These are phyloP conservation scores for Apantesis nais DNA, from an alignment of 2,888 invertebrate genomes.

Conservation along the genomic window DNA sequence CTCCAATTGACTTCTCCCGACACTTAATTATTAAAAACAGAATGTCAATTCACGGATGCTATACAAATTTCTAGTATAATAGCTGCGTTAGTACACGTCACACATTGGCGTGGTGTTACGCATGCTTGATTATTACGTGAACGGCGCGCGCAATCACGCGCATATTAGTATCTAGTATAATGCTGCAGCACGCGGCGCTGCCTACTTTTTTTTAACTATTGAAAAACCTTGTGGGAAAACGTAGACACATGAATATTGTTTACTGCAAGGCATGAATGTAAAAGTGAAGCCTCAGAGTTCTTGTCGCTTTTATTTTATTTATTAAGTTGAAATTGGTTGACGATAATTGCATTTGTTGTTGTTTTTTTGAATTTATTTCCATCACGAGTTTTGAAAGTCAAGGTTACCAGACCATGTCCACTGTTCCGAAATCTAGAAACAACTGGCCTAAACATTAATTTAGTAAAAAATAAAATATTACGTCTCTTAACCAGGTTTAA, in stretches of 20 bases:
- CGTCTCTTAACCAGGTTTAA: not conserved
- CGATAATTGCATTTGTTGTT: not conserved
- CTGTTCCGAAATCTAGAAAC: not conserved
- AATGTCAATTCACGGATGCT: conserved; percentile 29
- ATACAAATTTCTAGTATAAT: conserved; percentile 45
- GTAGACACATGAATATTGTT: conserved; percentile 8
- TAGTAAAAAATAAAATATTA: not conserved
- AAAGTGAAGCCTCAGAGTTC: not conserved
- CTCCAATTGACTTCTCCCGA: conserved; percentile 15
- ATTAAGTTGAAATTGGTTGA: not conserved
- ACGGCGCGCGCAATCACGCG: conserved; percentile 32
- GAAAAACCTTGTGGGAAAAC: conserved; percentile 27
- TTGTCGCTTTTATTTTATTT: not conserved
- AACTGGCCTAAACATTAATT: not conserved
- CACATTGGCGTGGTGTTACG: conserved; percentile 42
- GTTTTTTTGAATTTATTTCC: not conserved
- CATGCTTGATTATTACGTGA: conserved; percentile 43
- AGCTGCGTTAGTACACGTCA: conserved; percentile 34
- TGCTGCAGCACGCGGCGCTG: conserved; percentile 7
- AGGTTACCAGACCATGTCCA: not conserved
- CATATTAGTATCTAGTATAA: conserved; percentile 15
- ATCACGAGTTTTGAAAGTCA: not conserved
- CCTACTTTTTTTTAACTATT: conserved; percentile 24
- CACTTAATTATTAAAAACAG: conserved; percentile 19
- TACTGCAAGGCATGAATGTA: no score